These are phyloP conservation scores for Bolborhynchus lineola DNA, from an alignment of 2,113 vertebrate genomes.

Conservation along the genomic window DNA sequence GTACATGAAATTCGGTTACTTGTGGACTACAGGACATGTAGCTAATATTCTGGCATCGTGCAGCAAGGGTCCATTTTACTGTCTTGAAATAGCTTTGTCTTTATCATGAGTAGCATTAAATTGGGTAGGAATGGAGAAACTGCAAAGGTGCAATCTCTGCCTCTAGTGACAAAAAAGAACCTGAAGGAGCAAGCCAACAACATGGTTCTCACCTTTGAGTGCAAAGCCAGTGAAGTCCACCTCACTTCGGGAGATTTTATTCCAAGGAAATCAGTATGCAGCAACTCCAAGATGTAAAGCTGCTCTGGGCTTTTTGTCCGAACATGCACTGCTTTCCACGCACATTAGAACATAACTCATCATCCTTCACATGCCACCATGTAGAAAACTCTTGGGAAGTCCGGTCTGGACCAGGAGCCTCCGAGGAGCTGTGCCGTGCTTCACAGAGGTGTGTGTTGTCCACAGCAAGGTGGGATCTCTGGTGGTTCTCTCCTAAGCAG, in stretches of 20 bases:
- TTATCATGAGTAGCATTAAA: neutral
- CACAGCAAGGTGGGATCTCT: neutral
- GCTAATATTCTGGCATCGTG: neutral
- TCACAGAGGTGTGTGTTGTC: neutral
- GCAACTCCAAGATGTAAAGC: neutral
- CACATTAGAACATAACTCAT: neutral
- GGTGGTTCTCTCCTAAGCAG: neutral
- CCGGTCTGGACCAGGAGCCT: neutral
- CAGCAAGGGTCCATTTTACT: neutral
- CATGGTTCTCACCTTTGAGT: rapidly evolving
- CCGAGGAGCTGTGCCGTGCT: neutral
- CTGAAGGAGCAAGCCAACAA: neutral
- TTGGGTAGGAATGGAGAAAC: neutral
- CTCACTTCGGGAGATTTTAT: neutral
- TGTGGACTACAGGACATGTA: slow-evolving; percentile 34
- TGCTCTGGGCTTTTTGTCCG: neutral
- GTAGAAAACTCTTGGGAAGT: neutral
- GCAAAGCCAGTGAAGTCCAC: neutral
- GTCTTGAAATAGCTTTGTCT: slow-evolving; percentile 7
- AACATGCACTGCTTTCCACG: neutral
- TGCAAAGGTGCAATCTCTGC: neutral
- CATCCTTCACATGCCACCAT: neutral
- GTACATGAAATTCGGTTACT: neutral
- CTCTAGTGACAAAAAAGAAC: neutral
- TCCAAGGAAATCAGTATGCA: neutral